These are phyloP conservation scores for Pseudorectes ferrugineus DNA, from an alignment of 2,113 vertebrate genomes.

Conservation along the genomic window DNA sequence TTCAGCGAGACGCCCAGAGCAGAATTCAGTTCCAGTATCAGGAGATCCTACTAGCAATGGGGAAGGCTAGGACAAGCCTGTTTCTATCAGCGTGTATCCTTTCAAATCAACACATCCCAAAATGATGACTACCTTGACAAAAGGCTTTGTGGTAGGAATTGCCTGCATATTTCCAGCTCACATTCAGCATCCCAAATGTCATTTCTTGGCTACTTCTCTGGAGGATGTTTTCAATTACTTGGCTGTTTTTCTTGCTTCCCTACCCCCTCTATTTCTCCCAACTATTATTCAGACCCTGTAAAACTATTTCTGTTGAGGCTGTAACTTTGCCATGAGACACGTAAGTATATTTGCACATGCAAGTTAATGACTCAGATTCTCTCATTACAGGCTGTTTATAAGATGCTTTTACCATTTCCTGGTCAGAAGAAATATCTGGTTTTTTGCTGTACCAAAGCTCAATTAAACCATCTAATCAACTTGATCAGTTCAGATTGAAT, in stretches of 20 bases:
- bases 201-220: neutral
- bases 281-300: neutral
- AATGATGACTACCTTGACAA: neutral
- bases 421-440: neutral
- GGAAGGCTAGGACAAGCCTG: neutral
- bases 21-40: neutral
- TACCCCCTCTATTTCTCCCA: neutral
- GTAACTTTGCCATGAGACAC: neutral
- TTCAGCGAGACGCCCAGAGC: neutral
- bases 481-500: neutral
- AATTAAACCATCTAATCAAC: neutral
- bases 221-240: constrained; percentile 36
- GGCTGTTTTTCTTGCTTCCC: neutral
- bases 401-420: neutral
- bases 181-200: neutral
- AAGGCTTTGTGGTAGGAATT: neutral
- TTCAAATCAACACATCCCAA: neutral
- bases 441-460: neutral
- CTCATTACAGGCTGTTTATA: neutral
- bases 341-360: neutral
- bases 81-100: neutral
- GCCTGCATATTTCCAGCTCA: neutral
- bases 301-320: constrained; percentile 21
- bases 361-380: constrained; percentile 4
- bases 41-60: neutral